A percentile compares a stretch with the other conserved stretches of the same genome.
Conservation (phyloP, 2,797 vertebrate genomes). For the Podargus strigoides region DNA sequence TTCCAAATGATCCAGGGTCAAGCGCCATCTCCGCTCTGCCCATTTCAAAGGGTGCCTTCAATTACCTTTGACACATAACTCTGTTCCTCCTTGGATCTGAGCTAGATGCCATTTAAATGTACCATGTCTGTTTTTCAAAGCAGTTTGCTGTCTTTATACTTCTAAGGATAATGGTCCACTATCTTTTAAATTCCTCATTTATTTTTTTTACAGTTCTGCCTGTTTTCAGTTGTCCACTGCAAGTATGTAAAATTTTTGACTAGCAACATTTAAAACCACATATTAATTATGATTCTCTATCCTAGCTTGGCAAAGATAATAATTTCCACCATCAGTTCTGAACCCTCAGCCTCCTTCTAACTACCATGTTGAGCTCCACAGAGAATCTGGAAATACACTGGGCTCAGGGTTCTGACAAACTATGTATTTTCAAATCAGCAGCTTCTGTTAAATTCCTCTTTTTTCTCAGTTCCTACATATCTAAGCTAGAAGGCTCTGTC, state of each 20-base stretch:
- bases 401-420: neutral
- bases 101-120: constrained; percentile 16
- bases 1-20: constrained; percentile 53
- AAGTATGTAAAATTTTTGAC: neutral
- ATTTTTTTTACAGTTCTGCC: neutral
- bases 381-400: neutral
- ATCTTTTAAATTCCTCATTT: neutral
- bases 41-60: constrained; percentile 53
- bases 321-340: neutral
- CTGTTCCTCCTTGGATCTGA: constrained; percentile 2
- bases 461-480: neutral
- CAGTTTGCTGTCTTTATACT: neutral
- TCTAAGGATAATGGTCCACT: neutral
- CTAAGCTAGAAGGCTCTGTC: neutral
- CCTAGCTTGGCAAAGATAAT: neutral
- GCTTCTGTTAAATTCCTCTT: neutral
- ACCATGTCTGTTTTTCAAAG: neutral
- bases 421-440: neutral
- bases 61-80: constrained; percentile 19
- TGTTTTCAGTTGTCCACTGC: neutral
- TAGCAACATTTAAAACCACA: neutral
- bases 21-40: constrained; percentile 13
- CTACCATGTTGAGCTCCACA: neutral
- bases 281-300: neutral
- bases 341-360: neutral